Base-by-base conservation (phyloP, 2,888 invertebrate genomes). In the Stegophylla sp. region DNA sequence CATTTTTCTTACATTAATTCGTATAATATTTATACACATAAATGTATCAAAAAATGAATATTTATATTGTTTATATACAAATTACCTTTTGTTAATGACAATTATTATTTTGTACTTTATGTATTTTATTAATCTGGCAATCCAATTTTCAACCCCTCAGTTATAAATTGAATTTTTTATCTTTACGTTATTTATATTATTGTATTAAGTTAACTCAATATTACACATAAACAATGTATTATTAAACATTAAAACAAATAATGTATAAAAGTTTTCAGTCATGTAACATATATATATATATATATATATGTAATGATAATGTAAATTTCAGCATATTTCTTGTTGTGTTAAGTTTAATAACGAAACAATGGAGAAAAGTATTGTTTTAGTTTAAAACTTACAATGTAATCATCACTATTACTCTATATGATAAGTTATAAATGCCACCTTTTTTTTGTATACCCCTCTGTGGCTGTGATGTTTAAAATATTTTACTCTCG, bases 391-490 rank as follows among this genome's bases (percentile, higher is more conserved):
- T 53, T 23, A 56, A 10, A 56, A 56, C 15, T 5, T 69, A 69
- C 13, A 3, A 71, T 53, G 34, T 53, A 71, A 71, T 53, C 3
- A 7, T 53, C 26, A 43, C 26, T 59, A 13, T 26, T 23, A 56
- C 61, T 73, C 61, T 15, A 15, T 48, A 63, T 48, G 15, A 26
- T 61, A 43, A 71, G 13, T 69, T 34, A 74, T 48, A 0, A 20
- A 48, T 74, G 63, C 48, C 48, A 48, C 66, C 53, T 51, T 64
- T 75, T 51, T 64, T 75, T 76, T 43, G 53, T 53, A 43, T 76
- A 53, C 51, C 53, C 53, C 17, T 53, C 66, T 66, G 53, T 66
- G 75, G 41, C 75, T 76, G 75, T 76, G 75, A 76, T 74, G 61
- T 74, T 48, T 23, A 34, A 17, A 48, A 69, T 69, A 73, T n/a